phyloP scores from a whole-genome alignment of 1,140 invertebrate species.

The Chironomus tepperi region DNA sequence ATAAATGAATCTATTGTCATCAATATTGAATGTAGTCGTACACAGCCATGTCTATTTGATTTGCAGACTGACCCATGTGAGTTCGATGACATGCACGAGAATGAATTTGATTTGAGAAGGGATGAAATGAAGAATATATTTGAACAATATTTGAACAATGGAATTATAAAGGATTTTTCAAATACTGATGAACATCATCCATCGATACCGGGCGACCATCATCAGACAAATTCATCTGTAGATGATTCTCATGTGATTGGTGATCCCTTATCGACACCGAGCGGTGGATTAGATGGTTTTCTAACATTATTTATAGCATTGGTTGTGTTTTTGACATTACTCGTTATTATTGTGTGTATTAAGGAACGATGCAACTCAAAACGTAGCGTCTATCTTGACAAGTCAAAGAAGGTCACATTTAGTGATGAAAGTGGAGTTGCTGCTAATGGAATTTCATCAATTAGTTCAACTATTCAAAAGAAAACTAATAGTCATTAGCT shows the following conservation, averaged over 20 bases:
- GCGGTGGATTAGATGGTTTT: neutral
- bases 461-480: neutral
- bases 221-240: too few relatives aligned
- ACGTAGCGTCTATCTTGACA: conserved; percentile 10
- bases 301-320: neutral
- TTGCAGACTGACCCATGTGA: conserved; percentile 1
- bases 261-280: neutral
- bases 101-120: neutral
- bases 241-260: neutral
- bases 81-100: neutral
- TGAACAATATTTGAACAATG: neutral
- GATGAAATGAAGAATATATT: neutral
- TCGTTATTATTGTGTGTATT: neutral
- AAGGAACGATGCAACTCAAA: neutral
- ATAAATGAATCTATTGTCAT: neutral
- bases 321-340: neutral
- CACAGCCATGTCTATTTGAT: neutral
- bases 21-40: neutral
- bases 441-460: neutral
- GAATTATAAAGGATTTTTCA: neutral
- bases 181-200: neutral
- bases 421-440: neutral
- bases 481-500: conserved; percentile 1
- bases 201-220: too few relatives aligned
- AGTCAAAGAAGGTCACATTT: neutral